A percentile compares a stretch with the other conserved stretches of the same genome.
These are phyloP conservation scores for Pseudorectes ferrugineus DNA, from an alignment of 2,113 vertebrate genomes.

Conservation along the genomic window DNA sequence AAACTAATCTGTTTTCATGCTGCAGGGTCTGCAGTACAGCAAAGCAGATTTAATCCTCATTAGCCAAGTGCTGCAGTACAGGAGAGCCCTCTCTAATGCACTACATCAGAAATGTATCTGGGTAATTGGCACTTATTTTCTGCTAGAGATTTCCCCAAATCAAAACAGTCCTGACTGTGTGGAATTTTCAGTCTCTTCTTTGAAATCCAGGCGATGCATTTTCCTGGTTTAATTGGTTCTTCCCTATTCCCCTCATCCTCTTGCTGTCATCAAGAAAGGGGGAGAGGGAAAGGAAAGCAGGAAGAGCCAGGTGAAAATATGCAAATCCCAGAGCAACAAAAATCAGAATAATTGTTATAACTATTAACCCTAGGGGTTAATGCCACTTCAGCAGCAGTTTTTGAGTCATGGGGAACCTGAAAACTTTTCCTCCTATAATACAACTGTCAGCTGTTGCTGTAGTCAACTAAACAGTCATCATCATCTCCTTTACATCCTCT, in stretches of 20 bases:
- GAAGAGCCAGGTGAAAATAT: background rate
- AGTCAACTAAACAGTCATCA: background rate
- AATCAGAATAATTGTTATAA: background rate
- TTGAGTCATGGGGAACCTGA: background rate
- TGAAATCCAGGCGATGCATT: background rate
- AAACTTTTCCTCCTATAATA: background rate
- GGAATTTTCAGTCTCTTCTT: background rate
- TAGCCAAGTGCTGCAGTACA: background rate
- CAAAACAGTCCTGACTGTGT: background rate
- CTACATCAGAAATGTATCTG: background rate
- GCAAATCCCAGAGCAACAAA: background rate
- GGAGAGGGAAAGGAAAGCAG: background rate
- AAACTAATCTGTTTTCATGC: background rate
- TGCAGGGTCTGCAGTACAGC: background rate
- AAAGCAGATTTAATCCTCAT: background rate
- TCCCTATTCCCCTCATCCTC: background rate
- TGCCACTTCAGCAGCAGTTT: background rate
- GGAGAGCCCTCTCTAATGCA: background rate
- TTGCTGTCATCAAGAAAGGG: background rate
- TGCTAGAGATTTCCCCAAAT: background rate
- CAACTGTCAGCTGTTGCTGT: background rate
- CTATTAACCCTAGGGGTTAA: background rate
- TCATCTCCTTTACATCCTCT: slow-evolving; percentile 2
- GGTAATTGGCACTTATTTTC: background rate
- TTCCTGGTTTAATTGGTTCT: background rate